Base-by-base conservation (phyloP, 2,888 invertebrate species). In the Diarsia mendica region DNA sequence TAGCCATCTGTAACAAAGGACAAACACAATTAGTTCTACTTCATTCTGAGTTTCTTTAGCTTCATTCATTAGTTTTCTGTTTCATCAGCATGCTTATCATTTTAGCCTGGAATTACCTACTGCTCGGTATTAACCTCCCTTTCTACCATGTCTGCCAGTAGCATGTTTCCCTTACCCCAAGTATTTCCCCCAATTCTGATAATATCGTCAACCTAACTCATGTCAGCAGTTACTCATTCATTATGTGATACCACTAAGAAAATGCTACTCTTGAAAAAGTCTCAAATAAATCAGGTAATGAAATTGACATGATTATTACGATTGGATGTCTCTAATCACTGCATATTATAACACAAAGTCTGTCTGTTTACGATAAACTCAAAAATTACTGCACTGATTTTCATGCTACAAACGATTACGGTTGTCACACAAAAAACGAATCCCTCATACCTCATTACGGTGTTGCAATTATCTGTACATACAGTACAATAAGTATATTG, bases 1-100 rank as follows among this genome's bases (percentile, higher is more conserved):
- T 80, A 87, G 89, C 93, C 94, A 95, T 95, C 96, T 96, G 94
- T 60, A 95, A 95, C 86, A 91, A 94, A 77, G 72, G 55, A 82
- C 75, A 60, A 53, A 55, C 18, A 51, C 3, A 28, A 46, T 15
- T 6, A 8, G 3, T 0, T 61, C 0, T 4, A 15, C 23, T 13
- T 44, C 20, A 20, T 39, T 28, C 15, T 53, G 1, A 13, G n/a
- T 51, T 5, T 20, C 4, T 51, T 33, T 18, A 64, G 10, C 1
- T 10, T 39, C 18, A 39, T 39, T 48, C 0, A 48, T 60, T 68
- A 18, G 4, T 44, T 49, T 49, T 8, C 8, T 28, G 18, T 5
- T 20, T n/a, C 15, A n/a, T 13, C 18, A 8, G 20, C 20, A 51
- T 8, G 18, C 18, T 49, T 49, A 60, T 18, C 18, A 49, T 49